phyloP scores from a whole-genome alignment of 2,113 vertebrate genomes.

The Pantherophis guttatus region DNA sequence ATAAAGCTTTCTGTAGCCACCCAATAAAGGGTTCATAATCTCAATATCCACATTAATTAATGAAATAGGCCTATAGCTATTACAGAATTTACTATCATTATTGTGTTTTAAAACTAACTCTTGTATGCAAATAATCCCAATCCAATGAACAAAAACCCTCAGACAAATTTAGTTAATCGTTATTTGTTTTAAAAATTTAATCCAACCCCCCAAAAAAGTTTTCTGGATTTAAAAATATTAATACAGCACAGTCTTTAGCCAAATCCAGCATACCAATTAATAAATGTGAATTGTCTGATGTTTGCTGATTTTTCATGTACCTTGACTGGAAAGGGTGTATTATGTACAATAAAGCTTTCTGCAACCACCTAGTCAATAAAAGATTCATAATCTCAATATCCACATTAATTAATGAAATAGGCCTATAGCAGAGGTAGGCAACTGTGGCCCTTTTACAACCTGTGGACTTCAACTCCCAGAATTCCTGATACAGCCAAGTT shows the following conservation, averaged over 20 bases:
- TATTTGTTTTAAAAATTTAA: background rate
- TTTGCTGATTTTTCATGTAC: background rate
- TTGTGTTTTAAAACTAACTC: background rate
- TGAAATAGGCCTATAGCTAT: background rate
- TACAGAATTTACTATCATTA: background rate
- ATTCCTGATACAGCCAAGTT: too few species aligned
- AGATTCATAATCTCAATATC: background rate
- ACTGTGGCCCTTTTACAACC: too few species aligned
- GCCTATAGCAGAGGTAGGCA: background rate
- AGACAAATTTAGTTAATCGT: background rate
- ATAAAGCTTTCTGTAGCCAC: background rate
- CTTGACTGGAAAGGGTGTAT: background rate
- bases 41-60: background rate
- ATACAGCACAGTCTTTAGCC: background rate
- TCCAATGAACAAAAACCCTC: background rate
- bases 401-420: background rate
- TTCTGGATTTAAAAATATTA: background rate
- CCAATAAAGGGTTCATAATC: background rate
- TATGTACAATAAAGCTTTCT: background rate
- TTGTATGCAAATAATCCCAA: background rate
- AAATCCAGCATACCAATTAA: background rate
- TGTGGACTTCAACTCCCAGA: too few species aligned
- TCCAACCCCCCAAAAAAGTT: background rate
- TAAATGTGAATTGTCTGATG: background rate
- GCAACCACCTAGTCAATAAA: background rate